These are phyloP conservation scores for Linyphia triangularis DNA, from an alignment of 2,888 invertebrate species.

Conservation along the genomic window DNA sequence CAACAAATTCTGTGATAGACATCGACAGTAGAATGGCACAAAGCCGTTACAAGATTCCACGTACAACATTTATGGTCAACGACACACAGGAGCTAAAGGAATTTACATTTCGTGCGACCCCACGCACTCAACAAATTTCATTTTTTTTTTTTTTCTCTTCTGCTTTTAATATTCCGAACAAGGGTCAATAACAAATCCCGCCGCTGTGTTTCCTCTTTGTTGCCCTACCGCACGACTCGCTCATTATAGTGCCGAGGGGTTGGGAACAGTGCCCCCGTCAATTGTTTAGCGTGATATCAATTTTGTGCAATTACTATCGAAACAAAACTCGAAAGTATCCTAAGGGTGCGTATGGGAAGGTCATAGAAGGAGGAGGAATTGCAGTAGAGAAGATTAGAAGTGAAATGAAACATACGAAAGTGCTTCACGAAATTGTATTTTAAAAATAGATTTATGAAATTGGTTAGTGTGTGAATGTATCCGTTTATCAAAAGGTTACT, in stretches of 20 bases:
- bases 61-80: too few species aligned
- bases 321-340: neutral
- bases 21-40: too few species aligned
- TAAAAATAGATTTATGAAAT: too few species aligned
- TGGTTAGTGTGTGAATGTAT: too few species aligned
- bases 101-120: neutral
- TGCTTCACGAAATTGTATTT: too few species aligned
- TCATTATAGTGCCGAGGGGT: neutral
- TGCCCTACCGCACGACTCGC: neutral
- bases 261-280: neutral
- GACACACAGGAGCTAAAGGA: neutral
- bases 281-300: constrained; percentile 46
- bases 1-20: too few species aligned
- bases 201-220: neutral
- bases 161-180: neutral
- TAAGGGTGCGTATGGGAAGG: neutral
- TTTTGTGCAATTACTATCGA: constrained; percentile 24
- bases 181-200: neutral
- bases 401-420: too few species aligned
- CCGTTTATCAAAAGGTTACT: too few species aligned
- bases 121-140: neutral
- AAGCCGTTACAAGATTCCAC: too few species aligned
- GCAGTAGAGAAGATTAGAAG: too few species aligned
- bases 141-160: too few species aligned
- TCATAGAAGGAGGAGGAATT: too few species aligned